Evolutionary conservation across 2,888 invertebrate species (phyloP).

Genomic region (Panzeria rudis): DNA sequence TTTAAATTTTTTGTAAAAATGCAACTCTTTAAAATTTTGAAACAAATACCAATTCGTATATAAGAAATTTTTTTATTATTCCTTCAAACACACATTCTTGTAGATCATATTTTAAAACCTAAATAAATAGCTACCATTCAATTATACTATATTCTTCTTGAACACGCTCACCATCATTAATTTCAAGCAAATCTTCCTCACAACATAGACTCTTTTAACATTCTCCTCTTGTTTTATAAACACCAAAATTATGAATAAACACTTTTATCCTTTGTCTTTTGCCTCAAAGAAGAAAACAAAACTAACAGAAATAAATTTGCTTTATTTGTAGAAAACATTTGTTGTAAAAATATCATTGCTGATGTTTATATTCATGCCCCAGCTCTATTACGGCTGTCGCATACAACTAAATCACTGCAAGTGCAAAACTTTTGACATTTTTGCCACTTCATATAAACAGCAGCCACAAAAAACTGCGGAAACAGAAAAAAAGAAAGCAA

Average conservation of each 20-base stretch:
- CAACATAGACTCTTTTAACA: not conserved
- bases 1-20: too few species aligned
- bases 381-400: constrained; percentile 15
- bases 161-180: constrained; percentile 3
- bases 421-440: constrained; percentile 80
- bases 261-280: constrained; percentile 40
- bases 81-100: not conserved
- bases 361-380: constrained; percentile 42
- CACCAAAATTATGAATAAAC: constrained; percentile 22
- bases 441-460: constrained; percentile 72
- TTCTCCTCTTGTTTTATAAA: constrained; percentile 16
- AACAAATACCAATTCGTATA: not conserved
- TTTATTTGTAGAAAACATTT: constrained; percentile 57
- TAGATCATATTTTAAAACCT: not conserved
- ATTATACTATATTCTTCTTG: not conserved
- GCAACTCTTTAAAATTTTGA: not conserved
- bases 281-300: not conserved
- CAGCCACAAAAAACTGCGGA: constrained; percentile 47
- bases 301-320: constrained; percentile 30
- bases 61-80: not conserved
- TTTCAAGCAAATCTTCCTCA: not conserved
- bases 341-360: constrained; percentile 45
- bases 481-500: not conserved
- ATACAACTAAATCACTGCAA: constrained; percentile 78
- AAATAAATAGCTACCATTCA: constrained; percentile 5